phyloP scores from a whole-genome alignment of 2,888 invertebrate species.

The Brassicogethes aeneus region DNA sequence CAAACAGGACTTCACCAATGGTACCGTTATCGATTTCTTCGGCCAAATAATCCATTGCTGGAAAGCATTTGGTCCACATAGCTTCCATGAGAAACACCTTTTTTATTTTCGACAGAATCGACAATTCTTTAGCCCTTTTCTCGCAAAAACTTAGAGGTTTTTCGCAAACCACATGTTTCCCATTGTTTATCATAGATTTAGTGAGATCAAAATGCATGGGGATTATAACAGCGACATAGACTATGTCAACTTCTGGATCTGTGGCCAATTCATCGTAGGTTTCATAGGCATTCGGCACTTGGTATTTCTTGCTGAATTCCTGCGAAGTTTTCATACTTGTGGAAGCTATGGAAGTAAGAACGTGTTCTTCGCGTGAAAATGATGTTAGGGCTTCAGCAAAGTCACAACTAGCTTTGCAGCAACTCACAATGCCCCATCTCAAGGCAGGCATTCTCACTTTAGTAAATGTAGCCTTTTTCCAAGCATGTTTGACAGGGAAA shows the following conservation, averaged over 20 bases:
- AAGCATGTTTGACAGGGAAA: too few species aligned
- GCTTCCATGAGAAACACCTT: neutral
- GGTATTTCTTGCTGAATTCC: neutral
- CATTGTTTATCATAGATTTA: neutral
- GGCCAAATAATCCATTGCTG: neutral
- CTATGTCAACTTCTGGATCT: neutral
- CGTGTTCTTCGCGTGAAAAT: neutral
- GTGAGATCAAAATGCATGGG: neutral
- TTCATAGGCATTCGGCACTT: neutral
- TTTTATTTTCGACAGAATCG: neutral
- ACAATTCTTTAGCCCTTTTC: neutral
- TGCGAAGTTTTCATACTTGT: neutral
- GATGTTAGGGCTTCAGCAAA: neutral
- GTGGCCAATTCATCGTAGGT: neutral
- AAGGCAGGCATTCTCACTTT: neutral
- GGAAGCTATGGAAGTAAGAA: neutral
- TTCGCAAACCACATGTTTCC: neutral
- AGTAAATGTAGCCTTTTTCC: too few species aligned
- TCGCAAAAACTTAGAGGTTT: neutral
- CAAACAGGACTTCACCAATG: neutral
- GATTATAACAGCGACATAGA: neutral
- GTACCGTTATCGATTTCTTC: neutral
- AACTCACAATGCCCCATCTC: neutral
- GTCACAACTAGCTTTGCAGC: neutral
- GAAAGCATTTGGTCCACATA: neutral